Base-by-base conservation (phyloP, 2,888 invertebrate genomes). In the Disparrhopalites patrizii region DNA sequence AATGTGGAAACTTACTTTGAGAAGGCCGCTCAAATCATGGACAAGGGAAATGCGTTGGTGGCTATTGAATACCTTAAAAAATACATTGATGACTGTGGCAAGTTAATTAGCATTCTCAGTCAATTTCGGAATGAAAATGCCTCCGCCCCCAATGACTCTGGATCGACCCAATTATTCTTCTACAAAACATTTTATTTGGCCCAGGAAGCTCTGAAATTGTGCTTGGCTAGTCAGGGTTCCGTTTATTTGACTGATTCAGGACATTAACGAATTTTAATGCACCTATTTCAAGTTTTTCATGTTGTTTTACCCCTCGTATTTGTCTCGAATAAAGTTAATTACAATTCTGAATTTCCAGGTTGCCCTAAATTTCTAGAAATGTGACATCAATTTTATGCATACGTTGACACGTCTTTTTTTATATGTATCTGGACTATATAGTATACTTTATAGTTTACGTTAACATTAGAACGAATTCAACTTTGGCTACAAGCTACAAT, bases 141-240 rank as follows among this genome's bases (percentile, higher is more conserved):
- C 7, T 7, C 23, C 10, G 27, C 63, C 50, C 28, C 25, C 31
- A 27, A 30, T 63, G 20, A 67, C 20, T 18, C 13, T 25, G 38
- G n/a, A 15, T 5, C 15, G 43, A 43, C 43, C 28, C 54, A 61
- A 20, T 18, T 56, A 18, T 33, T 55, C 30, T 71, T 70, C n/a
- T 73, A 71, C 60, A 74, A 72, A 69, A 70, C 69, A 15, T 61
- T 68, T 8, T 58, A 68, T 18, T 61, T 73, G 33, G 70, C 66
- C n/a, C 72, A 73, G 36, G 72, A 74, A 55, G 73, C 71, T n/a
- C 40, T 74, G 25, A 72, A 68, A 52, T 43, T 74, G 1, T 47
- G 50, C 10, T 28, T 60, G 10, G 10, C 50, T 3, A 60, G 50
- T 25, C 23, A 60, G 15, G 60, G 60, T 3, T 23, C 60, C 33